A percentile compares a stretch with the other conserved stretches of the same genome.
These are phyloP conservation scores for Lindbergichthys nudifrons DNA, from an alignment of 2,797 vertebrate genomes.

Conservation along the genomic window DNA sequence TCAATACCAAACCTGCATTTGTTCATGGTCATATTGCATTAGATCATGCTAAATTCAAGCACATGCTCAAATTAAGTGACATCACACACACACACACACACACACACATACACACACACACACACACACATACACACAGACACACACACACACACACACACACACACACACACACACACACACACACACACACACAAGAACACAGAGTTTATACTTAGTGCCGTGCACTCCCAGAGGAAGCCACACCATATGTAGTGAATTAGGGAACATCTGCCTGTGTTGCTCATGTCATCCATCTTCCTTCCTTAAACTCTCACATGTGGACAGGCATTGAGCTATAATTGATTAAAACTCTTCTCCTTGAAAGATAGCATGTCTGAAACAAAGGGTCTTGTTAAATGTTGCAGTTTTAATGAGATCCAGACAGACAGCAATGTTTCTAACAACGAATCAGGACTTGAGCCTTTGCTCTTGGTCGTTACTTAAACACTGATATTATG, in stretches of 20 bases:
- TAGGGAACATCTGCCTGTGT: constrained; percentile 75
- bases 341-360: constrained; percentile 31
- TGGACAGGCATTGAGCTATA: constrained; percentile 41
- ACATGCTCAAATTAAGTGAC: constrained; percentile 74
- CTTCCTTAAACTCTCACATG: constrained; percentile 62
- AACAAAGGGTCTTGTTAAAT: constrained; percentile 35
- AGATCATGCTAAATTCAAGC: constrained; percentile 78
- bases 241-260: constrained; percentile 70
- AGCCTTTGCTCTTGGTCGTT: not conserved
- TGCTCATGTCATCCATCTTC: constrained; percentile 67
- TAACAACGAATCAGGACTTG: constrained; percentile 10
- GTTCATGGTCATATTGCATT: constrained; percentile 66
- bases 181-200: constrained; percentile 20
- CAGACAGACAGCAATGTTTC: constrained; percentile 16
- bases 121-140: constrained; percentile 22
- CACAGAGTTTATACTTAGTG: constrained; percentile 49
- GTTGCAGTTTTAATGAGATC: constrained; percentile 43
- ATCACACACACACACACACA: constrained; percentile 58
- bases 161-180: constrained; percentile 57
- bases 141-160: constrained; percentile 46
- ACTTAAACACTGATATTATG: not conserved
- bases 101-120: constrained; percentile 20
- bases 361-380: constrained; percentile 51
- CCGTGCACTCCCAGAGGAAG: constrained; percentile 41
- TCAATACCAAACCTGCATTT: constrained; percentile 39